phyloP scores from a whole-genome alignment of 1,140 invertebrate genomes.

The Gonatopus flavifemur region DNA sequence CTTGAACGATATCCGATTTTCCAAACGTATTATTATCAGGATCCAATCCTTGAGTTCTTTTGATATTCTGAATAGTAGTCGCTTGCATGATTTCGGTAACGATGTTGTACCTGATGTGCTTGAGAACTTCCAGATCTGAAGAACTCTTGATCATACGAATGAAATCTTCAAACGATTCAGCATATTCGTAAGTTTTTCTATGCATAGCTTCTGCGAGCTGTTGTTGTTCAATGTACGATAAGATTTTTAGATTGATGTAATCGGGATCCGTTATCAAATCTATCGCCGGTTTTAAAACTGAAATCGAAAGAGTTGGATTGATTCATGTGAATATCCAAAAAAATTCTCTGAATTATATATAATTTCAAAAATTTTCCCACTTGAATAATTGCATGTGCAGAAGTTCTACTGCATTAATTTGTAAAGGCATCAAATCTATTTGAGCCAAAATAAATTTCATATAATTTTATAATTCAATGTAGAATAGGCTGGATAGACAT shows the following conservation, averaged over 20 bases:
- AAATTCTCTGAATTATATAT: too few species aligned
- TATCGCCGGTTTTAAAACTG: conserved; percentile 82
- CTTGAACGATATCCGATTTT: conserved; percentile 72
- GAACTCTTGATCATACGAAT: conserved; percentile 81
- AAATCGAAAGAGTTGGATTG: too few species aligned
- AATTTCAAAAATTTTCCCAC: too few species aligned
- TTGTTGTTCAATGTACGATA: conserved; percentile 79
- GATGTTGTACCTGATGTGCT: conserved; percentile 84
- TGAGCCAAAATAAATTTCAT: too few species aligned
- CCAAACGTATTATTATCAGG: conserved; percentile 64
- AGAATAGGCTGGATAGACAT: too few species aligned
- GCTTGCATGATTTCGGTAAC: conserved; percentile 92
- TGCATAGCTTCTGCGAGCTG: conserved; percentile 78
- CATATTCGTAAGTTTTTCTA: conserved; percentile 81
- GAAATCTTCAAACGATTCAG: conserved; percentile 88
- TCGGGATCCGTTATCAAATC: conserved; percentile 85
- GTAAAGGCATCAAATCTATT: too few species aligned
- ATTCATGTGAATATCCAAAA: too few species aligned
- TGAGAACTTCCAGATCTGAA: conserved; percentile 79
- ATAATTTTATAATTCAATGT: too few species aligned
- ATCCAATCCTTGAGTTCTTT: conserved; percentile 79
- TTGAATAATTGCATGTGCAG: too few species aligned
- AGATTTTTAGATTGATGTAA: conserved; percentile 86
- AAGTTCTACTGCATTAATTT: too few species aligned
- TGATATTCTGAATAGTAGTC: conserved; percentile 86